Evolutionary conservation across 2,797 vertebrate genomes (phyloP).

Genomic region (Enteromius mattozi): DNA sequence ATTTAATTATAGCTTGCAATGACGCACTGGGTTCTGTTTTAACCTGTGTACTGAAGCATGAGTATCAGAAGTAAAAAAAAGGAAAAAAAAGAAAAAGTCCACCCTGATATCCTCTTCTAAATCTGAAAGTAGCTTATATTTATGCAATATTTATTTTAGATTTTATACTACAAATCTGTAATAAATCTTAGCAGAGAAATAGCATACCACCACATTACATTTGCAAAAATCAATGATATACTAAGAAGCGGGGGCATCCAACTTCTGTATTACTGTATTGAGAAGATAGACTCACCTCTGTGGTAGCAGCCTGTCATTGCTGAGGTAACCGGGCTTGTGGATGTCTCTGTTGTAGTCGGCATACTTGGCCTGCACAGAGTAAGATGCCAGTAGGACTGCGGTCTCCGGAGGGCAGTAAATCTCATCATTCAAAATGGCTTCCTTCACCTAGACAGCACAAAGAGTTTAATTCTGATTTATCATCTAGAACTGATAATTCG

Average conservation of each 20-base stretch:
- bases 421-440: slow-evolving; percentile 83
- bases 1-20: slow-evolving; percentile 6
- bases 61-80: not conserved
- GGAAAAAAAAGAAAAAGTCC: not conserved
- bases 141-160: no score
- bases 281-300: slow-evolving; percentile 83
- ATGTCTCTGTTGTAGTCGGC: slow-evolving; percentile 91
- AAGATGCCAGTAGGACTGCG: slow-evolving; percentile 93
- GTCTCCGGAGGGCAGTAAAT: slow-evolving; percentile 89
- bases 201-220: not conserved
- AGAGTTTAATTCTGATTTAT: not conserved
- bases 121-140: not conserved
- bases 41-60: not conserved
- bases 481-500: not conserved
- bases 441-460: slow-evolving; percentile 82
- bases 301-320: slow-evolving; percentile 92
- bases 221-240: not conserved
- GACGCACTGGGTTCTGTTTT: not conserved
- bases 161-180: not conserved
- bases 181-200: not conserved
- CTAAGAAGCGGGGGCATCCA: not conserved
- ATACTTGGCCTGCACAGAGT: slow-evolving; percentile 95
- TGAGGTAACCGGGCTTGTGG: slow-evolving; percentile 92
- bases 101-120: not conserved
- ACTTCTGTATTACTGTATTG: not conserved